Evolutionary conservation across 2,113 vertebrate species (phyloP), one percentile per base, ranked within the genome.

Genomic region (Petromus typicus): DNA sequence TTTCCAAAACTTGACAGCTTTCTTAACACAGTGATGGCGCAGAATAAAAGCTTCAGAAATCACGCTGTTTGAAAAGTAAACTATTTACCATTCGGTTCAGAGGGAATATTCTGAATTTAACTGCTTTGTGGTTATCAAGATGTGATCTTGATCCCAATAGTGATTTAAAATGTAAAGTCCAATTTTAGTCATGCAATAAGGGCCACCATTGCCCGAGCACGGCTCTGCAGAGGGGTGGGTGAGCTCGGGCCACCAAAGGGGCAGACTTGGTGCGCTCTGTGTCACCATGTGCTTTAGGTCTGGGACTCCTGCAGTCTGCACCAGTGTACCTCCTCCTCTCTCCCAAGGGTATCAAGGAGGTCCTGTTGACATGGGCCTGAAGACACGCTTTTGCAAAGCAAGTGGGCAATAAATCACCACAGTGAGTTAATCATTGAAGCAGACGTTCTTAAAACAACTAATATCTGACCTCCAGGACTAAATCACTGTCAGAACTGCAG

Each of bases 1-100:
- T 97, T 97, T 95, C 97, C 94, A 94, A 87, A 95, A 95, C 93
- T 96, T 97, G 97, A 97, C 97, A 97, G 97, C 97, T 97, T 96
- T 96, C 95, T 97, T 96, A 97, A 97, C 83, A 91, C 67, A 85
- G 89, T 25, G 57, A 93, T 97, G 97, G 93, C 48, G 22, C 95
- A 59, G 96, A 96, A 97, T 97, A 87, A 96, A 95, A 95, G 71
- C 93, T 89, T 91, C 75, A 56, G 67, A 96, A 95, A 95, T 93
- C 71, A 94, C n/a, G 83, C 89, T 87, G 20, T 93, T 95, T 94
- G 94, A 84, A 94, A 96, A 97, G 94, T 95, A 96, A 97, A 86
- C 97, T 91, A 90, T 84, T 95, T 95, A 86, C 86, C 56, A 59
- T 59, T 83, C 22, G 2, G 80, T 80, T 64, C 43, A 17, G 91